Base-by-base conservation (phyloP, 2,888 invertebrate genomes). In the Drosophila atroscutellata region DNA sequence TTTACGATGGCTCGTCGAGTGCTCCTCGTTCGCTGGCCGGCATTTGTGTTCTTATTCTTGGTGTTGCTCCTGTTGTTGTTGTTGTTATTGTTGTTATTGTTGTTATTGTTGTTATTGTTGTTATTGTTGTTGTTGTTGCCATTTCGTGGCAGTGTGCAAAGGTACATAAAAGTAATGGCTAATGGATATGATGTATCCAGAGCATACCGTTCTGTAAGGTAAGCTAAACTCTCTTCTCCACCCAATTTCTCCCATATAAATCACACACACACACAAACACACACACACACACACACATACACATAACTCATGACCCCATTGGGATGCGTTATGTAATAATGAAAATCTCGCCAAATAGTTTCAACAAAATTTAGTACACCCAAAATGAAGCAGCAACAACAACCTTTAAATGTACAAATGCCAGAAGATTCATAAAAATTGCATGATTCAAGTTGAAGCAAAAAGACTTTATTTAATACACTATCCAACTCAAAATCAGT, bases 121-220 rank as follows among this genome's bases (percentile, higher is more conserved):
- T 47, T 55, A 62, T 30, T 75, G 64, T 4, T 57, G 45, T 55
- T 75, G 66, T 39, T 59, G 65, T 58, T 73, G 76, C 75, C 71
- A 57, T 75, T 66, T 66, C 36, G 52, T 75, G 71, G 58, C 65
- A 50, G 55, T 80, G 85, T 80, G 85, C 82, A 65, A 57, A 77
- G 73, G 69, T 78, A 81, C 81, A 83, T 83, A 86, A 83, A 83
- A 86, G 83, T 83, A 86, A 86, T 83, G 86, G 83, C 86, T 83
- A 81, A 83, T 83, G 83, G 74, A 86, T 86, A 85, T 85, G 69
- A 69, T 69, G 77, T 66, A 65, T 65, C 65, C 68, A 55, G 72
- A 51, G 52, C 60, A 63, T 28, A 39, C 36, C 60, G 47, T 69
- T 56, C 56, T 65, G 50, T 52, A 75, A 75, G 65, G 71, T 75